A percentile compares a stretch with the other conserved stretches of the same genome.
Evolutionary conservation across 2,113 vertebrate species (phyloP).

Genomic region (Galemys pyrenaicus): DNA sequence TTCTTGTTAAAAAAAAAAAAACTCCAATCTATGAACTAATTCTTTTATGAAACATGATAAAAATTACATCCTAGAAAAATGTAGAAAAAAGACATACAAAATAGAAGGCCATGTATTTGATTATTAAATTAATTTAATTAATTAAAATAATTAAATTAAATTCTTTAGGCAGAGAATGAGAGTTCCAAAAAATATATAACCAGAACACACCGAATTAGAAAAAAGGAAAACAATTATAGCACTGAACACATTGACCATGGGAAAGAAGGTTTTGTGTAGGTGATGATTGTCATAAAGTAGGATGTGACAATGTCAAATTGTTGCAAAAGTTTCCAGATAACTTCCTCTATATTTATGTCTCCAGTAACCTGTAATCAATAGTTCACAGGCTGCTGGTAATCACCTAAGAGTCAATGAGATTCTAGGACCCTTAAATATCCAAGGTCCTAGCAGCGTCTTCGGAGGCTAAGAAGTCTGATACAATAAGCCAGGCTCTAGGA

Average conservation of each 20-base stretch:
- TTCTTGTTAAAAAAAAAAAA: neutral
- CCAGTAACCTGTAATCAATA: neutral
- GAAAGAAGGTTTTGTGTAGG: neutral
- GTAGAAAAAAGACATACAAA: neutral
- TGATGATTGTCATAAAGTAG: neutral
- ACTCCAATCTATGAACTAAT: neutral
- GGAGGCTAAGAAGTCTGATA: conserved; percentile 41
- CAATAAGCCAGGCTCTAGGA: neutral
- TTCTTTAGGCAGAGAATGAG: neutral
- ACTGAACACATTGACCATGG: no score
- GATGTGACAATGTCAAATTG: neutral
- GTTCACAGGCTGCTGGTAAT: neutral
- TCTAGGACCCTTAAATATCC: neutral
- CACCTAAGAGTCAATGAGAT: neutral
- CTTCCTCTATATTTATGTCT: neutral
- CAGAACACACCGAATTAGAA: neutral
- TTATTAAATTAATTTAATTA: neutral
- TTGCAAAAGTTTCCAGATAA: neutral
- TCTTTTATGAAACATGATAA: conserved; percentile 30
- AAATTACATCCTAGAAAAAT: neutral
- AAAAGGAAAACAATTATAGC: neutral
- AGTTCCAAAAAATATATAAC: neutral
- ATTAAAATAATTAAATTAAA: no score
- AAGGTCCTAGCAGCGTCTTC: conserved; percentile 22
- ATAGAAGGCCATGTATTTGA: neutral